Percentiles rank a stretch among this genome's conserved stretches.
Conservation (phyloP, 2,113 vertebrate genomes). For the Ptilorrhoa leucosticta region DNA sequence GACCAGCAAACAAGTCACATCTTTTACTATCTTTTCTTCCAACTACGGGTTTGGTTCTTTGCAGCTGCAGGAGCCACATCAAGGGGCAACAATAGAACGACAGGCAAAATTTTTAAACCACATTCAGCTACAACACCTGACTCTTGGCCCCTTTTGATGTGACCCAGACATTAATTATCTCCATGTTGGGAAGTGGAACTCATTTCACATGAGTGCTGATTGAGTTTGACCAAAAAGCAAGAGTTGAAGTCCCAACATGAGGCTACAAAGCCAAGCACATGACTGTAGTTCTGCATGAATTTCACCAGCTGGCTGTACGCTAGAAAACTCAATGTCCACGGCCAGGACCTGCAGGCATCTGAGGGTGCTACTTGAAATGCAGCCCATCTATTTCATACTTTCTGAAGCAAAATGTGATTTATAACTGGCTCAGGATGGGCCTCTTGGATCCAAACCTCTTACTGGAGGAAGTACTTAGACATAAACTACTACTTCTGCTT, state of each 20-base stretch:
- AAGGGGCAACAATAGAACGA: not conserved
- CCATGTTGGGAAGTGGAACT: not conserved
- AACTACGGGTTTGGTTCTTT: not conserved
- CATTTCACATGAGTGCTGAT: not conserved
- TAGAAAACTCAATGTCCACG: not conserved
- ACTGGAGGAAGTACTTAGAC: not conserved
- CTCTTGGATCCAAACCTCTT: not conserved
- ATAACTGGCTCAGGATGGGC: not conserved
- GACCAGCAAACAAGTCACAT: not conserved
- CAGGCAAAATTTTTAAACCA: not conserved
- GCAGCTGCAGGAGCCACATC: not conserved
- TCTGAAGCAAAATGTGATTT: not conserved
- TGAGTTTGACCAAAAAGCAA: not conserved
- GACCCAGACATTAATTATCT: not conserved
- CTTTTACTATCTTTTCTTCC: not conserved
- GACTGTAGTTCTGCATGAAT: not conserved
- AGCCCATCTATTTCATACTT: not conserved
- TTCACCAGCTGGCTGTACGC: not conserved
- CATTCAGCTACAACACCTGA: not conserved
- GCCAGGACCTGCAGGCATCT: not conserved
- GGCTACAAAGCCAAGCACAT: fast-evolving
- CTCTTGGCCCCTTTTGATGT: not conserved
- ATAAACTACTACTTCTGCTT: not conserved
- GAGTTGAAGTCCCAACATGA: not conserved
- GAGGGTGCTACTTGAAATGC: not conserved